Percentiles rank a stretch among this genome's conserved stretches.
These are phyloP conservation scores for Chaunax sp. DNA, from an alignment of 2,797 vertebrate species.

Conservation along the genomic window DNA sequence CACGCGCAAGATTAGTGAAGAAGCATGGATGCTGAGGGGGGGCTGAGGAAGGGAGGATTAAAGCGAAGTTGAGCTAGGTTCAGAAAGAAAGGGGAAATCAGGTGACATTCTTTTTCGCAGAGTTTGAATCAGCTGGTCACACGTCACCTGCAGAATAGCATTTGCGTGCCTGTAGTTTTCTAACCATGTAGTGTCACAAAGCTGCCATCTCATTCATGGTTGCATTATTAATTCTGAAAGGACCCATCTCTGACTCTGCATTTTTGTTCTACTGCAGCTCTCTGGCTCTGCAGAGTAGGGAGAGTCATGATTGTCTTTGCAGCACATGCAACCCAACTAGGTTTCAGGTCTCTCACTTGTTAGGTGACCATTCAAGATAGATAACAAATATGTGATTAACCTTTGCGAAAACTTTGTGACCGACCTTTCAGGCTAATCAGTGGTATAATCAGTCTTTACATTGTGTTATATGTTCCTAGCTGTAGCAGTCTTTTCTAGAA, in stretches of 20 bases:
- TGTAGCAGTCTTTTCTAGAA: not conserved
- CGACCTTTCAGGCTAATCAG: too few species aligned
- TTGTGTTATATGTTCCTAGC: not conserved
- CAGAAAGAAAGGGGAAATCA: conserved; percentile 33
- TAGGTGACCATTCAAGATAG: not conserved
- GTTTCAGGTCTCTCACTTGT: conserved; percentile 16
- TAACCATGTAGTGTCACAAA: conserved; percentile 48
- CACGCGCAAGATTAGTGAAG: conserved; percentile 42
- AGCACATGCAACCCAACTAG: conserved; percentile 9
- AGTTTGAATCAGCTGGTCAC: conserved; percentile 10
- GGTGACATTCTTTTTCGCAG: conserved; percentile 14
- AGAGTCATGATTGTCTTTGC: conserved; percentile 34
- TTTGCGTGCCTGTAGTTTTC: conserved; percentile 21
- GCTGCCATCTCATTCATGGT: conserved; percentile 68
- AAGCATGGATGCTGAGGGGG: conserved; percentile 14
- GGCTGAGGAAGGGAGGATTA: conserved; percentile 44
- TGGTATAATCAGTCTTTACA: conserved; percentile 11
- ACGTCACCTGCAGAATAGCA: not conserved
- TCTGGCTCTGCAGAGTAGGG: conserved; percentile 66
- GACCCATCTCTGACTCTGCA: conserved; percentile 78
- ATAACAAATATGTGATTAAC: not conserved
- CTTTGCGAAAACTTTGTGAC: too few species aligned
- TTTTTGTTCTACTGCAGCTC: conserved; percentile 74
- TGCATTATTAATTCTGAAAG: conserved; percentile 80
- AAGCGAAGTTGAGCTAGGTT: conserved; percentile 23